Evolutionary conservation across 2,888 invertebrate genomes (phyloP), one percentile per base, ranked within the genome.

Genomic region (Drosophila incognita): DNA sequence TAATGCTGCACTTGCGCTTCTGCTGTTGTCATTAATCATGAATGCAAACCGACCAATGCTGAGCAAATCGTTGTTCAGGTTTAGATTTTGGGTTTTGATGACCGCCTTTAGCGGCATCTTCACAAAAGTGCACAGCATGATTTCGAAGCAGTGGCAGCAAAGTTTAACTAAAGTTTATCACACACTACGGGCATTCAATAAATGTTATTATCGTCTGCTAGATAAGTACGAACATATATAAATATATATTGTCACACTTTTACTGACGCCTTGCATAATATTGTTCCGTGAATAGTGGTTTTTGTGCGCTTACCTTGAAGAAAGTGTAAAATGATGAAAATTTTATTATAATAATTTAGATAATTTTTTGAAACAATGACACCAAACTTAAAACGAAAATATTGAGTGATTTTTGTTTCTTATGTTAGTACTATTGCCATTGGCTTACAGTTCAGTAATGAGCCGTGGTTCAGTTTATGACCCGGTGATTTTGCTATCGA

Each of bases 281-380:
- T 54, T 49, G 35, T 61, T 76, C 83, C 88, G 54, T 53, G 36
- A 74, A 62, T 65, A 42, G 72, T 52, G n/a, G 52, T 18, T 60
- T 76, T 66, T 73, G 52, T 73, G 69, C 52, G 85, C 88, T 83
- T 88, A 83, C 83, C 83, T 83, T 83, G 52, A 88, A 83, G 69
- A 77, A 79, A 82, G 74, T 67, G 54, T 76, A 52, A 66, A 65
- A 68, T 36, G 62, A 59, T 31, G 27, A 49, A 51, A 69, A 52
- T 64, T 68, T 33, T 8, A 74, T 63, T 63, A 76, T 60, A 56
- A 46, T 3, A 75, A 79, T 73, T 78, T 70, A 38, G 67, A 76
- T 60, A 61, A 63, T 69, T 76, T 65, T 69, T 65, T 81, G 7
- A 40, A 31, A 38, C 38, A 60, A 33, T 75, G 60, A 63, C 66